A percentile compares a stretch with the other conserved stretches of the same genome.
These are phyloP conservation scores for Anoura caudifer DNA, from an alignment of 2,113 vertebrate genomes.

Conservation along the genomic window DNA sequence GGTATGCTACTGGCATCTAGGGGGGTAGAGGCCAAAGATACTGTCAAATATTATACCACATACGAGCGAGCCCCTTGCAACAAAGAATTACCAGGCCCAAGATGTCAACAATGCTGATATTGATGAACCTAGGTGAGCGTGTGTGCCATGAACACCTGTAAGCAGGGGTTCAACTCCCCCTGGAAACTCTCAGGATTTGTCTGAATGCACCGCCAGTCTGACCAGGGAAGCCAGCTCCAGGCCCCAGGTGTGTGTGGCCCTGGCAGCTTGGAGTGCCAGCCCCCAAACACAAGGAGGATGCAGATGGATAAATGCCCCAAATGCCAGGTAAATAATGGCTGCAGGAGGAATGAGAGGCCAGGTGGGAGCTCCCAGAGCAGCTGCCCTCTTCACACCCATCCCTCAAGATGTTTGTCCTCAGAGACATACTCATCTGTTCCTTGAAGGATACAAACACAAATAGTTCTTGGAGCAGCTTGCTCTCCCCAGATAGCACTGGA, in stretches of 20 bases:
- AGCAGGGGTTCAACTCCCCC: fast-evolving
- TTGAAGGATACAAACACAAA: conserved; percentile 38
- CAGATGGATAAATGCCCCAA: fast-evolving
- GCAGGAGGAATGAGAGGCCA: fast-evolving
- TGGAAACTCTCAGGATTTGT: background rate
- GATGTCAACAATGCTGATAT: fast-evolving
- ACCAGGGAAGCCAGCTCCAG: background rate
- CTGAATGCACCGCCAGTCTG: background rate
- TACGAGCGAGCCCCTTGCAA: too few relatives aligned
- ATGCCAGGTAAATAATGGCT: fast-evolving
- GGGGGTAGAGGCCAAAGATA: background rate
- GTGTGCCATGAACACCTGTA: fast-evolving
- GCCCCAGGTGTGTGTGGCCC: background rate
- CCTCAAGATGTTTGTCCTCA: background rate
- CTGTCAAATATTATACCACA: background rate
- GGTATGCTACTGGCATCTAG: background rate
- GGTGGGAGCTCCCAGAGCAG: background rate
- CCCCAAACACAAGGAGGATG: background rate
- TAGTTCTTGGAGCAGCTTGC: background rate
- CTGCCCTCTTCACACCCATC: background rate
- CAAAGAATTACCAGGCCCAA: background rate
- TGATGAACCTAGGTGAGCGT: background rate
- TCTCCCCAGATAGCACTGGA: conserved; percentile 29
- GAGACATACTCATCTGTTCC: background rate
- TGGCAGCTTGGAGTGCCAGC: background rate